phyloP scores from a whole-genome alignment of 2,888 invertebrate genomes.

The Cylloceria caligata region DNA sequence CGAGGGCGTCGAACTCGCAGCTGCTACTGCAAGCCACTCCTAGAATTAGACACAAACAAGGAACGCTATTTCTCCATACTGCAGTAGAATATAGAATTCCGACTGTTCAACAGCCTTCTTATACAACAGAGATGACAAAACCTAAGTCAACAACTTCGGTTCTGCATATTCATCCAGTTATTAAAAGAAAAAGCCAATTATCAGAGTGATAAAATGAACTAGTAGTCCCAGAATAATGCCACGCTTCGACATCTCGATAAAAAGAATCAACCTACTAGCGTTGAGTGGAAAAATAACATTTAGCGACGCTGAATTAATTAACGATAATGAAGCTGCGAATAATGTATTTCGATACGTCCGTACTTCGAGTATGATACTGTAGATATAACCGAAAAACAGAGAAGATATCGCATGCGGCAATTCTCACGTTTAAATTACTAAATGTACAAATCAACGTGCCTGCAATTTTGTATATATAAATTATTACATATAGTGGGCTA shows the following conservation, averaged over 20 bases:
- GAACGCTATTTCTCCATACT: neutral
- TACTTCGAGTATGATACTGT: neutral
- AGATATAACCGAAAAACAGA: neutral
- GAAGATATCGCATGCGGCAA: too few species aligned
- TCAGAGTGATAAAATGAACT: too few species aligned
- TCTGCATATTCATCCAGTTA: too few species aligned
- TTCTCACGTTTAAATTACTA: neutral
- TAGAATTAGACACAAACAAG: neutral
- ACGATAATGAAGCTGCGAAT: neutral
- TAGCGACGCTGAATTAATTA: too few species aligned
- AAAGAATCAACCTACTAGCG: too few species aligned
- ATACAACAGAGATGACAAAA: too few species aligned
- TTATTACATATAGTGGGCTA: neutral
- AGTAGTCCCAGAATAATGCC: too few species aligned
- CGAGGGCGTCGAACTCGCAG: conserved; percentile 37
- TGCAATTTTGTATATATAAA: too few species aligned
- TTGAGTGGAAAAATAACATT: neutral
- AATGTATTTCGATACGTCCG: neutral
- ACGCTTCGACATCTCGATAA: too few species aligned
- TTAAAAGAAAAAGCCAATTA: neutral
- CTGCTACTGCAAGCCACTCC: conserved; percentile 33
- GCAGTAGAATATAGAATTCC: too few species aligned
- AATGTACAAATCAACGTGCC: neutral
- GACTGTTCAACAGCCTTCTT: too few species aligned
- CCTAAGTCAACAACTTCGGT: too few species aligned